phyloP scores from a whole-genome alignment of 2,113 vertebrate species.

The Plestiodon gilberti region DNA sequence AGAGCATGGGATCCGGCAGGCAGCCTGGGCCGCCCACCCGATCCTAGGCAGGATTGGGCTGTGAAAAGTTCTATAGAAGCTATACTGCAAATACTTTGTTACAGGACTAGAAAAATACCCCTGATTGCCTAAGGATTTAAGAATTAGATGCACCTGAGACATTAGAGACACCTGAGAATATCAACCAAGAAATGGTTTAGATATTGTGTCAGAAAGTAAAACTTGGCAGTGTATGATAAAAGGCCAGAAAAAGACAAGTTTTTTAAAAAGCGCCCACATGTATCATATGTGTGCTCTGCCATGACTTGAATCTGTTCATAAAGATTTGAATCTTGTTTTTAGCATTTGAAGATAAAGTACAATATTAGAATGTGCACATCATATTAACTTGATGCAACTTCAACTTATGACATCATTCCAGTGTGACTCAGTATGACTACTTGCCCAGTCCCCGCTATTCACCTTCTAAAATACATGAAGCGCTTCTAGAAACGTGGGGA shows the following conservation, averaged over 20 bases:
- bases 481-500: background rate
- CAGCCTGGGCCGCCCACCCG: too few relatives aligned
- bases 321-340: background rate
- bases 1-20: too few relatives aligned
- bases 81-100: background rate
- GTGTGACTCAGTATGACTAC: background rate
- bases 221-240: background rate
- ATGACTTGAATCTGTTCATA: too few relatives aligned
- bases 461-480: background rate
- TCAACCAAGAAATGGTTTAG: too few relatives aligned
- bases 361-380: too few relatives aligned
- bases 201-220: background rate
- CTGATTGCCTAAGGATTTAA: too few relatives aligned
- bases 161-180: background rate
- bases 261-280: background rate
- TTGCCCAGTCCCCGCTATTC: background rate
- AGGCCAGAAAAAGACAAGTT: background rate
- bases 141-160: background rate
- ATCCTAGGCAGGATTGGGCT: too few relatives aligned
- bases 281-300: background rate
- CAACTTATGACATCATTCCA: background rate
- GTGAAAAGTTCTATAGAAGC: background rate
- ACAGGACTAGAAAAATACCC: background rate
- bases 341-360: background rate
- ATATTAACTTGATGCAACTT: accelerated